Base-by-base conservation (phyloP, 2,888 invertebrate species). In the Drosophila glabriapex region DNA sequence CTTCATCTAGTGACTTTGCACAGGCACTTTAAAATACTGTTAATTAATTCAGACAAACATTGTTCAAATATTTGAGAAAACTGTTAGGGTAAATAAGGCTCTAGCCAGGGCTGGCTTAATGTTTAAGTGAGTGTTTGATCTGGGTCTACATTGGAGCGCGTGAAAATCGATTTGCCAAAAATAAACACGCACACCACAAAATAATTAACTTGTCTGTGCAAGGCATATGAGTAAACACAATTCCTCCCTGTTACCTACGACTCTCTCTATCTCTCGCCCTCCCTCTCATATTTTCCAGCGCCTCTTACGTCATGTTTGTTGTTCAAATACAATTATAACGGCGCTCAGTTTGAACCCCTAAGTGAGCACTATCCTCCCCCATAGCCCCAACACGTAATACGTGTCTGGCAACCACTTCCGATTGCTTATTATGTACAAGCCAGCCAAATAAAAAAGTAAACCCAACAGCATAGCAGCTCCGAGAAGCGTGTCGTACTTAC, bases 201-300 rank as follows among this genome's bases (percentile, higher is more conserved):
- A 86, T 89, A 90, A 90, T 88, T 88, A 91, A 88, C 90, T 80
- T 91, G 90, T 90, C 91, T 85, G 85, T 90, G 70, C 80, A 80
- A 70, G 88, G 85, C 86, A 87, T 87, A 87, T 85, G 85, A 73
- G 88, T 85, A 91, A 89, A 82, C 77, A 91, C 82, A 78, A 68
- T 73, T 64, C 59, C 68, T 62, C 52, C 67, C 68, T 52, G 50
- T 55, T 62, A 52, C 28, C 62, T 31, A 16, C 31, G 37, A n/a
- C 49, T 16, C 16, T 16, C 7, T 9, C 10, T 10, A 4, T 4
- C 37, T 12, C 19, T 54, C 9, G 1, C 25, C 3, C 1, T 7
- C 10, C 7, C 39, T 5, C 5, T 19, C 22, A 37, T 9, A 50
- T 6, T 9, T 16, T 46, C 4, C 39, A 59, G n/a, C 41, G 50